A percentile compares a stretch with the other conserved stretches of the same genome.
Conservation (phyloP, 2,888 invertebrate genomes). For the Bombylius discolor region DNA sequence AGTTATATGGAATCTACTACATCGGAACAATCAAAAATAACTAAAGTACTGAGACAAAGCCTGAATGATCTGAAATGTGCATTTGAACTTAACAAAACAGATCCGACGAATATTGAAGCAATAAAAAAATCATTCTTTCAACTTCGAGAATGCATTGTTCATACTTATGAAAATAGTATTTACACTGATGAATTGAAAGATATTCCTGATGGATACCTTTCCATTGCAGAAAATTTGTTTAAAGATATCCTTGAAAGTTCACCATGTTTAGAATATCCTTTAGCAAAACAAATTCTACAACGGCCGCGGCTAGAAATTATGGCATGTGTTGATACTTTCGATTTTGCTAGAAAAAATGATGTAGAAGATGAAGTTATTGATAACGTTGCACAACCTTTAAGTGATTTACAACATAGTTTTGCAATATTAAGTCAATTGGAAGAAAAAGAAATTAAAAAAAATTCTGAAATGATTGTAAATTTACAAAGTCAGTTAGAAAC, state of each 20-base stretch:
- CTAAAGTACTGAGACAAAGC: background rate
- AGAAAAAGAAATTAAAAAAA: background rate
- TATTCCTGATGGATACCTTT: background rate
- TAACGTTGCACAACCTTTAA: background rate
- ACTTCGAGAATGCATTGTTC: constrained; percentile 10
- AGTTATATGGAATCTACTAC: background rate
- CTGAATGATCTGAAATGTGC: background rate
- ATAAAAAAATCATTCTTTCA: background rate
- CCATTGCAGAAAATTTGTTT: background rate
- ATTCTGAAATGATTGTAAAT: background rate
- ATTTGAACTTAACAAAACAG: background rate
- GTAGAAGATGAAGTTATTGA: background rate
- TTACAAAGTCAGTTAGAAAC: background rate
- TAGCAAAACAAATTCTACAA: constrained; percentile 1
- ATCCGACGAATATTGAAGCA: background rate
- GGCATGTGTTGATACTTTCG: background rate
- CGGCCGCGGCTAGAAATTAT: background rate
- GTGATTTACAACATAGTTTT: background rate
- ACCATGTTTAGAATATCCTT: background rate
- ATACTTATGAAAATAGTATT: constrained; percentile 6
- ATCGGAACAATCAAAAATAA: background rate
- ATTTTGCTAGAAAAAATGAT: background rate
- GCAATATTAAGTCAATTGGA: background rate
- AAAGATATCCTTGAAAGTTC: background rate
- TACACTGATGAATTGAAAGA: background rate